Conservation (phyloP, 2,113 vertebrate species). For the Scatophagus argus region DNA sequence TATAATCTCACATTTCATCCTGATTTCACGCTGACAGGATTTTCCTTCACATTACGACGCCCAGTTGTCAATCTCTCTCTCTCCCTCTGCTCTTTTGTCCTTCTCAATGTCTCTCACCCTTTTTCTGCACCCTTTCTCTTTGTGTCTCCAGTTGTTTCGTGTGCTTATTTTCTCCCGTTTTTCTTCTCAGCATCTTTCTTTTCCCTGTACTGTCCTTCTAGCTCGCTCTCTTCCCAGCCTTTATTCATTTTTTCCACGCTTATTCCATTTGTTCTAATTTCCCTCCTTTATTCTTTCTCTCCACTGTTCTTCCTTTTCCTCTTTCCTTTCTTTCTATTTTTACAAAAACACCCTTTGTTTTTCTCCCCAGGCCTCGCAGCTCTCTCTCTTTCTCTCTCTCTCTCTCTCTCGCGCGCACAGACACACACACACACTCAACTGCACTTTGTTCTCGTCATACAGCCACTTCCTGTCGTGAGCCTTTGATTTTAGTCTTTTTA, state of each 20-base stretch:
- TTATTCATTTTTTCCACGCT: neutral
- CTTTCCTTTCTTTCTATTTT: neutral
- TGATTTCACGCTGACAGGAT: constrained; percentile 68
- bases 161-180: neutral
- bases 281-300: neutral
- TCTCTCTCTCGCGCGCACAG: neutral
- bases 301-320: neutral
- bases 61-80: constrained; percentile 56
- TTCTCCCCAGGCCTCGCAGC: constrained; percentile 14
- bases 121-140: constrained; percentile 7
- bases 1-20: constrained; percentile 76
- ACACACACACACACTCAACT: constrained; percentile 3
- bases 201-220: neutral
- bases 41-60: constrained; percentile 58
- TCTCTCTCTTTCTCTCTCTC: neutral
- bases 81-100: constrained; percentile 1
- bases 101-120: constrained; percentile 5
- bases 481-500: constrained; percentile 49
- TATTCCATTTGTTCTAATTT: neutral
- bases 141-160: neutral
- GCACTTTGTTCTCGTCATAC: constrained; percentile 52
- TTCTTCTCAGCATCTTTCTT: neutral
- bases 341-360: neutral
- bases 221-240: too few relatives aligned
- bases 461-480: constrained; percentile 29